Conservation (phyloP, 2,888 invertebrate species). For the Andrena flavipes region DNA sequence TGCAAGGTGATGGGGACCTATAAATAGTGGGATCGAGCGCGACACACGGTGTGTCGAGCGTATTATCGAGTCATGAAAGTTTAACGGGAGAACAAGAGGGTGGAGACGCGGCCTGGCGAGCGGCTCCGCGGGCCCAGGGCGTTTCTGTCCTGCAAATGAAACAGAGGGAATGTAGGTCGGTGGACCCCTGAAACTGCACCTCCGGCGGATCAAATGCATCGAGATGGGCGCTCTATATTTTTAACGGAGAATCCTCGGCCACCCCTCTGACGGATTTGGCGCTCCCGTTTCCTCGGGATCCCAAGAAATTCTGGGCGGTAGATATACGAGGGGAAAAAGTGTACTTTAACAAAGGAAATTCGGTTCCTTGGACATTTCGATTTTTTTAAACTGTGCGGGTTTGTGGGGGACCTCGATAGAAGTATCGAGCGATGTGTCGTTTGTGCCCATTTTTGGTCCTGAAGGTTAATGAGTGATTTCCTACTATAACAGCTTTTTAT, state of each 20-base stretch:
- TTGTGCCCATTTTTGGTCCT: too few species aligned
- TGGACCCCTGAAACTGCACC: not conserved
- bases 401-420: too few species aligned
- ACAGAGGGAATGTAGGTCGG: conserved; percentile 31
- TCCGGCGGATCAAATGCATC: conserved; percentile 19
- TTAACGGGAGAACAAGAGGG: not conserved
- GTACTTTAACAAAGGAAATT: too few species aligned
- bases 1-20: conserved; percentile 56
- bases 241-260: conserved; percentile 2
- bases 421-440: too few species aligned
- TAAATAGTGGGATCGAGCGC: conserved; percentile 55
- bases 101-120: not conserved
- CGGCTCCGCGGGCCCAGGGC: too few species aligned
- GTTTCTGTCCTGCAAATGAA: conserved; percentile 11
- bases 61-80: conserved; percentile 39
- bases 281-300: too few species aligned
- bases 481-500: too few species aligned
- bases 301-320: too few species aligned
- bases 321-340: too few species aligned
- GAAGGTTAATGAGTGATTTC: too few species aligned
- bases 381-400: too few species aligned
- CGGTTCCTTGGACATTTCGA: too few species aligned
- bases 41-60: conserved; percentile 15
- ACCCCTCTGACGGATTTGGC: not conserved
- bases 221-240: not conserved